Conservation (phyloP, 2,888 invertebrate species). For the Thyatira batis region DNA sequence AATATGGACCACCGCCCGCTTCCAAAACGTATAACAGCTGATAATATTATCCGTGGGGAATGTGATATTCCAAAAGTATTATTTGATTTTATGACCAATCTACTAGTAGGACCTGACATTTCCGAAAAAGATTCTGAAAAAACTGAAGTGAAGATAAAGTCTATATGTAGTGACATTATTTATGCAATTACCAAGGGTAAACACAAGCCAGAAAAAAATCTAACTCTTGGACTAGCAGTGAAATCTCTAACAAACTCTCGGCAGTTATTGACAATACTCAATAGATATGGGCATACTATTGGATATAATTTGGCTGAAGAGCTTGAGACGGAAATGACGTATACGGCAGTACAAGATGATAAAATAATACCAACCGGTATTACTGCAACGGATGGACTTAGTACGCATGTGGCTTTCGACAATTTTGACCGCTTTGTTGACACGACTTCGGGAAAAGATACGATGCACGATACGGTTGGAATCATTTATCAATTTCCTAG, state of each 20-base stretch:
- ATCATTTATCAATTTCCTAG: too few relatives aligned
- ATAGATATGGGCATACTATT: constrained; percentile 37
- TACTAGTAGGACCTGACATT: constrained; percentile 21
- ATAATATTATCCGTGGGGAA: constrained; percentile 21
- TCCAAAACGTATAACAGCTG: constrained; percentile 14
- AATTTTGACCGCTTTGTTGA: too few relatives aligned
- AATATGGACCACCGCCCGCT: too few relatives aligned
- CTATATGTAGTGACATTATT: constrained; percentile 27
- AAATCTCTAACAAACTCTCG: constrained; percentile 34
- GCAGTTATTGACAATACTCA: constrained; percentile 32
- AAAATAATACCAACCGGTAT: constrained; percentile 8
- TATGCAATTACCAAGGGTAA: constrained; percentile 12
- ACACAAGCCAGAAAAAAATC: constrained; percentile 32
- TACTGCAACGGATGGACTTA: constrained; percentile 6
- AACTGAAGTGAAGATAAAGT: constrained; percentile 26
- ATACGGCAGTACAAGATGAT: constrained; percentile 5
- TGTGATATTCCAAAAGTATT: constrained; percentile 23
- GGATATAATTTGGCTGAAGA: constrained; percentile 38
- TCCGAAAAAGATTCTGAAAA: constrained; percentile 18
- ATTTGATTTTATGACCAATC: constrained; percentile 22
- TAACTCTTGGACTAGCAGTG: constrained; percentile 30
- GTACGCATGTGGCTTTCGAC: too few relatives aligned
- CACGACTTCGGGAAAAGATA: too few relatives aligned
- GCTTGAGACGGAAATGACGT: constrained; percentile 32
- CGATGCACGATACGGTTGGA: too few relatives aligned